Base-by-base conservation (phyloP, 2,113 vertebrate species). In the Cyprinus carpio region DNA sequence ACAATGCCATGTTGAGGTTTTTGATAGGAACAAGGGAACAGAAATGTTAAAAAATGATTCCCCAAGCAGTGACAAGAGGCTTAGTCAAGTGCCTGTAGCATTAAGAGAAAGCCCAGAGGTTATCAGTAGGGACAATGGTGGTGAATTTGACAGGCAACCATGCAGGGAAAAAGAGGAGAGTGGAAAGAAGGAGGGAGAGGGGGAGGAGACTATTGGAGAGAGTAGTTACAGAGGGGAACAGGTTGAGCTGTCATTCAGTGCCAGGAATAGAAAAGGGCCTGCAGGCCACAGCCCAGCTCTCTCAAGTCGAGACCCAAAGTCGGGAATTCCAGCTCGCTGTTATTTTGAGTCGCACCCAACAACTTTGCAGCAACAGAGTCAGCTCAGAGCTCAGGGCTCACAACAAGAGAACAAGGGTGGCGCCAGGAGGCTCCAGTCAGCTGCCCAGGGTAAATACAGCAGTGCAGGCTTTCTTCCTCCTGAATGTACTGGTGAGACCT, bases 221-320 rank as follows among this genome's bases (percentile, higher is more conserved):
- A 86, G 85, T 92, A 92, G 92, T 94, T 92, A 93, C 93, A 94
- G 93, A 93, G 93, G 90, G 93, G 91, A 92, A 95, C 96, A 96
- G 96, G 95, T 94, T 96, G 96, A 95, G 93, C 95, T 96, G 96
- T 96, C 96, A 95, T 89, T 94, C 92, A 93, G 88, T 81, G 91
- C 95, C 94, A 95, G 94, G 95, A 96, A 97, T 97, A 97, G 96
- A 96, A 92, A 93, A 90, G 94, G 91, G 83, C 92, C 89, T 83
- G 93, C 40, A 51, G 92, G 92, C 88, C 88, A 87, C 92, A 92
- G 93, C 86, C 88, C 93, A 93, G 94, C 93, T 92, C 91, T 92
- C 90, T 93, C 92, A 92, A 88, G 91, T 85, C 89, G 90, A 93
- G 91, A 94, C 90, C 93, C 84, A 54, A 91, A 89, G 87, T 90